Evolutionary conservation across 2,797 vertebrate species (phyloP), one percentile per base, ranked within the genome.

Genomic region (Melanitta fusca): DNA sequence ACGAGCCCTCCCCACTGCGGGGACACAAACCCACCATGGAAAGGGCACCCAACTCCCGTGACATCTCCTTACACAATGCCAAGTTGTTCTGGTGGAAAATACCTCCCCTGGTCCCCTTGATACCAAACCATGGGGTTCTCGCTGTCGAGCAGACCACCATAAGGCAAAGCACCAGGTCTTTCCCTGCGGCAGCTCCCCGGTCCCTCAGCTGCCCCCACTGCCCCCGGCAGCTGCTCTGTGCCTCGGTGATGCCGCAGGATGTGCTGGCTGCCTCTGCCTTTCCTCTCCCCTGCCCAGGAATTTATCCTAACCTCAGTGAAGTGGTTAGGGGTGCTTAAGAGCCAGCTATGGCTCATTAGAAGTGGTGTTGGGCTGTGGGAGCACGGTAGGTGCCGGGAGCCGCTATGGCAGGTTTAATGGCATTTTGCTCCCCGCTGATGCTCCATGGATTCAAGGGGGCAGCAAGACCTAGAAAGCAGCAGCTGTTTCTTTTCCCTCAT

Each of bases 141-240:
- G 19, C 47, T 36, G 0, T 56, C 1, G 4, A 84, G 43, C 36
- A 77, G 70, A 84, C n/a, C 58, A 75, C 11, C 47, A 38, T 41
- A 79, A 58, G 71, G 19, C 4, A 78, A 66, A 73, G 32, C 28
- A 69, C 47, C 25, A 64, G 36, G 28, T 93, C 66, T 41, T 7
- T 0, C 8, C 73, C 41, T 0, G 0, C 15, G 3, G 2, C 11
- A 24, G 8, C 11, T 82, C 13, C 45, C 9, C 20, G 3, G 53
- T 12, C 61, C 54, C 1, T 0, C 27, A 84, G 28, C 49, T 65
- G 77, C 1, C 1, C 45, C 36, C 21, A 39, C 2, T 0, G 0
- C 70, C 69, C 0, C 2, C 60, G 28, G 5, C 0, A 0, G 9
- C 21, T 80, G 12, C 69, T 78, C 53, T 0, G 1, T 0, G 3